These are phyloP conservation scores for Micromussa lordhowensis DNA, from an alignment of 92 coral and sea anemone species.

Conservation along the genomic window DNA sequence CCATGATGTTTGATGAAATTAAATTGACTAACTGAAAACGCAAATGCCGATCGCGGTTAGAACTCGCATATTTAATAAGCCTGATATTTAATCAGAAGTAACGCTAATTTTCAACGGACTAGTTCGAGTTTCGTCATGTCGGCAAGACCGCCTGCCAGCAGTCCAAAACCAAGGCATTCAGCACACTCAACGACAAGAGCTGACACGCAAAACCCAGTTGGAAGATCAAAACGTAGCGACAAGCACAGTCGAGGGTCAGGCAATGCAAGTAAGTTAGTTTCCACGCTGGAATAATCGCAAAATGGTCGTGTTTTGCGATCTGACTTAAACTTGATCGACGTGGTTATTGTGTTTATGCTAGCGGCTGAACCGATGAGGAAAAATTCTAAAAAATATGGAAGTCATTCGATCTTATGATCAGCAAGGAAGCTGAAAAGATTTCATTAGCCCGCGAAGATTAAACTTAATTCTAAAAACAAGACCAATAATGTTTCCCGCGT, in stretches of 20 bases:
- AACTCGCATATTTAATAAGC: not conserved
- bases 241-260: not conserved
- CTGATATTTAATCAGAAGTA: not conserved
- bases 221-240: not conserved
- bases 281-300: not conserved
- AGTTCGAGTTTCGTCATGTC: constrained; percentile 5
- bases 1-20: constrained; percentile 18
- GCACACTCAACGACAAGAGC: not conserved
- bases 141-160: not conserved
- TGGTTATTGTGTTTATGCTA: not conserved
- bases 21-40: not conserved
- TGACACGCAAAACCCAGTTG: not conserved
- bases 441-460: not conserved
- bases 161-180: not conserved
- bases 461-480: not conserved
- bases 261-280: not conserved
- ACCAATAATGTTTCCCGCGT: not conserved
- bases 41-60: not conserved
- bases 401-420: not conserved
- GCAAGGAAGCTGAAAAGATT: not conserved
- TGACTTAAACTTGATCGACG: not conserved
- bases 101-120: not conserved
- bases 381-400: not conserved
- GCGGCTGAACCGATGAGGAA: not conserved
- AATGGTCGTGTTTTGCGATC: not conserved